Conservation (phyloP, 2,113 vertebrate genomes). For the Cnemophilus loriae region DNA sequence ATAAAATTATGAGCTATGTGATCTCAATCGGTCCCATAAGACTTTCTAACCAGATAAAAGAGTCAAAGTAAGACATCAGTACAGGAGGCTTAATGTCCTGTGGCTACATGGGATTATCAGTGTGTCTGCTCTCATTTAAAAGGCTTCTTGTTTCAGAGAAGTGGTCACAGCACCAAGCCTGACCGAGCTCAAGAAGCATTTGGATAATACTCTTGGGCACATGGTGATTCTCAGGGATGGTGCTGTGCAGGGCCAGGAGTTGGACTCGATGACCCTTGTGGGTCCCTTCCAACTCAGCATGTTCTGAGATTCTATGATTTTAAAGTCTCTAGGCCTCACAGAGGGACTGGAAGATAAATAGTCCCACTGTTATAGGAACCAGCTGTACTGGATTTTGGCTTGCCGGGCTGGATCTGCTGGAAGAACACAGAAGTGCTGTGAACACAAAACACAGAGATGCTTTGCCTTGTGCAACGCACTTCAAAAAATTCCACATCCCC, state of each 20-base stretch:
- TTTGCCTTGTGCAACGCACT: not conserved
- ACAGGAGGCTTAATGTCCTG: not conserved
- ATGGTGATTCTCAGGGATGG: not conserved
- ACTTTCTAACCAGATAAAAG: not conserved
- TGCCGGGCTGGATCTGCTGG: not conserved
- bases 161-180: not conserved
- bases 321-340: not conserved
- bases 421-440: not conserved
- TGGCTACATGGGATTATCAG: not conserved
- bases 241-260: not conserved
- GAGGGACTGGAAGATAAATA: not conserved
- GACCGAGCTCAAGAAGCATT: not conserved
- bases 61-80: not conserved
- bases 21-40: not conserved
- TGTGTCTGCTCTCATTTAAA: not conserved
- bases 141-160: not conserved
- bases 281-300: not conserved
- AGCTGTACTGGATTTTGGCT: not conserved
- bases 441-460: no score
- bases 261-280: not conserved
- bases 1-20: not conserved
- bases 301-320: not conserved
- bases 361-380: not conserved
- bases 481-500: no score
- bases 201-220: not conserved